Evolutionary conservation across 2,888 invertebrate genomes (phyloP).

Genomic region (Hydropsyche betteni): DNA sequence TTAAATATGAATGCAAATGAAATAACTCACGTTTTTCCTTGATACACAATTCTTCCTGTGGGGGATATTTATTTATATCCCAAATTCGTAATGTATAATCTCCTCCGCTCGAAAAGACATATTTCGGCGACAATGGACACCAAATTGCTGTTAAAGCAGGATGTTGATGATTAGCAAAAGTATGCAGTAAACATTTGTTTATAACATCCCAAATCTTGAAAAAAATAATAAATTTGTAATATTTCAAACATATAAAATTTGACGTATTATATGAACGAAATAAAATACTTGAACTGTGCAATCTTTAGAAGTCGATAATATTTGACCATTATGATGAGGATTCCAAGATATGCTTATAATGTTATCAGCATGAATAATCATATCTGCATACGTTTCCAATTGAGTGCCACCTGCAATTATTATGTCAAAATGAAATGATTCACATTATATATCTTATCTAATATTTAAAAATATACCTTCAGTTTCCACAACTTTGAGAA

Average conservation of each 20-base stretch:
- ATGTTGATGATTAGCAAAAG: slow-evolving; percentile 68
- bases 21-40: slow-evolving; percentile 54
- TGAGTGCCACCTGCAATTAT: slow-evolving; percentile 48
- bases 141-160: slow-evolving; percentile 70
- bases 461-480: slow-evolving; percentile 55
- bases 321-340: slow-evolving; percentile 70
- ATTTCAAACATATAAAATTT: too few species aligned
- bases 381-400: slow-evolving; percentile 57
- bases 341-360: slow-evolving; percentile 74
- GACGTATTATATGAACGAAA: too few species aligned
- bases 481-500: slow-evolving; percentile 56
- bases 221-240: slow-evolving; percentile 38
- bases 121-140: slow-evolving; percentile 70
- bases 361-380: slow-evolving; percentile 65
- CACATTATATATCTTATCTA: too few species aligned
- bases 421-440: neutral
- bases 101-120: slow-evolving; percentile 72
- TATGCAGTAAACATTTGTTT: slow-evolving; percentile 65
- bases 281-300: slow-evolving; percentile 70
- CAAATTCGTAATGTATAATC: slow-evolving; percentile 75
- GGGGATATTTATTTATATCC: slow-evolving; percentile 65
- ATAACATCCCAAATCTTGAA: slow-evolving; percentile 72
- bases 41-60: slow-evolving; percentile 55
- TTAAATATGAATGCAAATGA: slow-evolving; percentile 26
- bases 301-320: slow-evolving; percentile 78